These are phyloP conservation scores for Pemphigus obesinymphae DNA, from an alignment of 1,140 invertebrate genomes.

Conservation along the genomic window DNA sequence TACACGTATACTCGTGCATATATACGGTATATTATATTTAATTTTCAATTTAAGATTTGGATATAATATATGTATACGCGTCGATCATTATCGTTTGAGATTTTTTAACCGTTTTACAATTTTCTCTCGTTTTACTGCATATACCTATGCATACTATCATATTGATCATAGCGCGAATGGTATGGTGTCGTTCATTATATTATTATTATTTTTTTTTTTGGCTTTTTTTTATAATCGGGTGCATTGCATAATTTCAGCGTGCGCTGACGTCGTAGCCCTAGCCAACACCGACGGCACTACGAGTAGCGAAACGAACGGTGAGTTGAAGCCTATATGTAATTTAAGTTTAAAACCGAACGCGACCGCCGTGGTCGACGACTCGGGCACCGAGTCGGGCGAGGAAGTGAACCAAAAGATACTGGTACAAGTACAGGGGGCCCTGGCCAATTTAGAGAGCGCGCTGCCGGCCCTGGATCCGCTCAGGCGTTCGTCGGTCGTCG, in stretches of 20 bases:
- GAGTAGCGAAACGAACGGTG: neutral
- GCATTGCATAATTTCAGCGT: constrained; percentile 55
- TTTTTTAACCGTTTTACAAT: too few species aligned
- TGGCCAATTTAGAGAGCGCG: constrained; percentile 67
- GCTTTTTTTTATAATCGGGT: too few species aligned
- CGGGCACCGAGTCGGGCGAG: constrained; percentile 65
- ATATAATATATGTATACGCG: too few species aligned
- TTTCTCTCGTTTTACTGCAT: too few species aligned
- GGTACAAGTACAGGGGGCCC: constrained; percentile 71
- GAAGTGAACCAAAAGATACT: constrained; percentile 57
- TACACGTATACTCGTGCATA: too few species aligned
- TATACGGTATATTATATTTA: too few species aligned
- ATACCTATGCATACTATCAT: too few species aligned
- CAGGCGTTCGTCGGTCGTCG: constrained; percentile 62
- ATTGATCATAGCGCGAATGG: too few species aligned
- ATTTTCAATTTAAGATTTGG: too few species aligned
- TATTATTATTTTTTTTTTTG: too few species aligned
- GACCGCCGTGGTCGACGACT: constrained; percentile 54
- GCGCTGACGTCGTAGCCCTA: constrained; percentile 58
- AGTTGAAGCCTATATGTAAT: constrained; percentile 16
- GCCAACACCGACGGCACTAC: constrained; percentile 45
- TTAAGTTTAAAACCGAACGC: constrained; percentile 27
- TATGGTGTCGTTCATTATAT: too few species aligned
- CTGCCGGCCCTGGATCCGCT: constrained; percentile 56
- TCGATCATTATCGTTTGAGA: too few species aligned